Conservation (phyloP, 2,113 vertebrate genomes). For the Scortum barcoo region DNA sequence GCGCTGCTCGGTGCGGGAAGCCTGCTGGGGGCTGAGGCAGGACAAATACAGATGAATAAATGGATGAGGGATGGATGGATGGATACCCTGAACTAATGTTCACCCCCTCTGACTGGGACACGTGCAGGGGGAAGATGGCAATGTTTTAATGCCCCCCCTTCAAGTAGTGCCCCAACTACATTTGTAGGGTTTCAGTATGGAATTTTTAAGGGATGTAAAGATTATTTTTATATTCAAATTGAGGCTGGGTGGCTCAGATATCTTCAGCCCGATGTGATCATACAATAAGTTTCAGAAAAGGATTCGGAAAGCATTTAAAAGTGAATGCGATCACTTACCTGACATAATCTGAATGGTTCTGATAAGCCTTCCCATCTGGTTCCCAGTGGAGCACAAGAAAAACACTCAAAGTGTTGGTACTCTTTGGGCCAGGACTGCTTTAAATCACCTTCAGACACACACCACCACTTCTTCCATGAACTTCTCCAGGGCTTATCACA, state of each 20-base stretch:
- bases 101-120: constrained; percentile 6
- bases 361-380: constrained; percentile 38
- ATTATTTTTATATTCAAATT: constrained; percentile 14
- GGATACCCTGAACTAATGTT: constrained; percentile 46
- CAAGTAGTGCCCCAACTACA: neutral
- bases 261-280: neutral
- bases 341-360: constrained; percentile 19
- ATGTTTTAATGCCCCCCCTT: neutral
- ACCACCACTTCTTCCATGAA: neutral
- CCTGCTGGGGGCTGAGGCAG: constrained; percentile 23
- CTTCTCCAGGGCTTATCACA: constrained; percentile 9
- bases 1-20: constrained; percentile 23
- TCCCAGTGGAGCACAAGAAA: neutral
- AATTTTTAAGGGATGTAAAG: neutral
- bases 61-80: constrained; percentile 42
- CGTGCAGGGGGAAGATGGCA: constrained; percentile 9
- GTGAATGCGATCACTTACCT: neutral
- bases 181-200: constrained; percentile 20
- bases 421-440: constrained; percentile 40
- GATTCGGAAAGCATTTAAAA: neutral
- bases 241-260: neutral
- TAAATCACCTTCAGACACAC: constrained; percentile 47
- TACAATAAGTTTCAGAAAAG: neutral
- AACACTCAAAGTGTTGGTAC: neutral
- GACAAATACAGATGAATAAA: constrained; percentile 38